Percentiles rank a stretch among this genome's conserved stretches.
These are phyloP conservation scores for Drosophila bocki DNA, from an alignment of 1,140 invertebrate species.

Conservation along the genomic window DNA sequence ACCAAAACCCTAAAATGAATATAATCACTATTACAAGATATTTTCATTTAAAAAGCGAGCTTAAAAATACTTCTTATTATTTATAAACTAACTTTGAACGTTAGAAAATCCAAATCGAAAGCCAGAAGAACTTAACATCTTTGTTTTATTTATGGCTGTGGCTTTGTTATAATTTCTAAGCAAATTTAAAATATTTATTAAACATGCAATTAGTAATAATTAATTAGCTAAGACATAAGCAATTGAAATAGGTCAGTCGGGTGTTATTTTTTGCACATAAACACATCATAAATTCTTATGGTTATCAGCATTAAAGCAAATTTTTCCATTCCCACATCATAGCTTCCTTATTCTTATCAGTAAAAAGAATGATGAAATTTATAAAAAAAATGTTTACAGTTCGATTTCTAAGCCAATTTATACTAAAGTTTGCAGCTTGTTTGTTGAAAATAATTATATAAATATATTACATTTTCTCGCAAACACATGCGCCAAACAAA, in stretches of 20 bases:
- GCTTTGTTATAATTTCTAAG: constrained; percentile 7
- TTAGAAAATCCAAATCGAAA: too few species aligned
- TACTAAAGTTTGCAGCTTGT: neutral
- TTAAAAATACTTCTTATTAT: too few species aligned
- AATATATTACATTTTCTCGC: neutral
- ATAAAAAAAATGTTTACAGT: neutral
- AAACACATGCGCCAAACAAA: constrained; percentile 57
- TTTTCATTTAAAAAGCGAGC: neutral
- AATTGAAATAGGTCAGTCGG: constrained; percentile 2
- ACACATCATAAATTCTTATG: constrained; percentile 1
- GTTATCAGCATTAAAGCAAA: constrained; percentile 15
- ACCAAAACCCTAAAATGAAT: neutral
- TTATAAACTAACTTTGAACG: too few species aligned
- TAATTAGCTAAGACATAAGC: constrained; percentile 3
- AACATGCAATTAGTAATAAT: constrained; percentile 23
- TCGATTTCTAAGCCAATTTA: too few species aligned
- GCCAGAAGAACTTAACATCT: too few species aligned
- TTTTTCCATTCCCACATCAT: constrained; percentile 17
- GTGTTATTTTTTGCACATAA: constrained; percentile 3
- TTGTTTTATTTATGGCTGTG: neutral
- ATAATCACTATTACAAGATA: neutral
- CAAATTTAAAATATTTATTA: neutral
- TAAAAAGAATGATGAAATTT: neutral
- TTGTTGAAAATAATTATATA: neutral
- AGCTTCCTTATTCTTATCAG: constrained; percentile 26